Base-by-base conservation (phyloP, 2,797 vertebrate species). In the Glossophaga mutica region DNA sequence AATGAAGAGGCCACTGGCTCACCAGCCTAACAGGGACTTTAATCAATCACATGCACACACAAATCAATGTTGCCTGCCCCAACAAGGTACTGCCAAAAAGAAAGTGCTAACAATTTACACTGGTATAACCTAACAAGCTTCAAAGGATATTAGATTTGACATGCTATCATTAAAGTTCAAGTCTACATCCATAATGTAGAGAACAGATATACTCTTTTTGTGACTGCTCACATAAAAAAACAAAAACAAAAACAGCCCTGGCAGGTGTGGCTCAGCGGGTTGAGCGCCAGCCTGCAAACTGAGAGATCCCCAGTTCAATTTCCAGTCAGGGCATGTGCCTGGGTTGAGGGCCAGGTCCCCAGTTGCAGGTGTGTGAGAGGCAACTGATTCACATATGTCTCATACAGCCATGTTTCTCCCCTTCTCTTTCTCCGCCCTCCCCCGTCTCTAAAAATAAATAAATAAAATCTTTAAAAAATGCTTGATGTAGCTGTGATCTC, bases 51-150 rank as follows among this genome's bases (percentile, higher is more conserved):
- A 62, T 1, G 19, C 59, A 82, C 34, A 3, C 87, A 92, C 68
- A 93, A 55, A 96, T 93, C 90, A 86, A 37, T 79, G 73, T 10
- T 57, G 57, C 39, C 90, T 81, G 73, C 67, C 81, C 92, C 77
- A 59, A 37, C 22, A 90, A 94, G 73, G 88, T 57, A 32, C 9
- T 59, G 50, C 59, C 74, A 85, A 57, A 26, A 90, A 87, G 81
- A 84, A 84, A 87, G 67, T 42, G 68, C 59, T 95, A 92, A 94
- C 78, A 92, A 96, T 85, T 76, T 74, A 94, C 68, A 89, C 44
- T 29, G 22, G 19, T 50, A 82, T 67, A 76, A 59, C 48, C 78
- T 89, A 95, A 94, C 92, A 92, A 76, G 68, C 46, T 71, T 65
- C 15, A 59, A 68, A 62, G 34, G 26, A 96, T 52, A 89, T 71